phyloP scores from a whole-genome alignment of 2,113 vertebrate genomes.

The Barbus barbus region DNA sequence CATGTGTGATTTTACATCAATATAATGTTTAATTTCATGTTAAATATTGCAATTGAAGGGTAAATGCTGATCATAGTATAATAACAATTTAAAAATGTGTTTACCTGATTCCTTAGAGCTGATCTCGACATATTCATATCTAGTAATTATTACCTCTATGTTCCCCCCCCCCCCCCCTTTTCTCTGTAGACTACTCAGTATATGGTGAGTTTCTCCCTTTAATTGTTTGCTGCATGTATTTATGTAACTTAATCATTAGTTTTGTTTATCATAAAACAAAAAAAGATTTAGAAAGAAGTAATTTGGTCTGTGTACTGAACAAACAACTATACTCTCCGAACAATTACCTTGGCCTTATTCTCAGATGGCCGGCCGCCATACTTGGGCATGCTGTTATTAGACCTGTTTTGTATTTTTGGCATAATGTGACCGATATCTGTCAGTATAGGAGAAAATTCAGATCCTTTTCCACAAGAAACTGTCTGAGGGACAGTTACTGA shows the following conservation, averaged over 20 bases:
- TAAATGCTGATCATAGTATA: not conserved
- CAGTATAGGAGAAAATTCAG: not conserved
- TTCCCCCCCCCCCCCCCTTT: not conserved
- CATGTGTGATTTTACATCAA: not conserved
- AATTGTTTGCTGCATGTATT: constrained; percentile 25
- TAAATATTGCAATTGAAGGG: not conserved
- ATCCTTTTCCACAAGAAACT: not conserved
- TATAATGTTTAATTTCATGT: not conserved
- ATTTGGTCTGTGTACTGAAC: not conserved
- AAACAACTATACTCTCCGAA: constrained; percentile 11
- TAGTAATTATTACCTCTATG: constrained; percentile 19
- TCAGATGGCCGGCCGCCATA: not conserved
- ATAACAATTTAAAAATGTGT: not conserved
- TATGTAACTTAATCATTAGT: constrained; percentile 16
- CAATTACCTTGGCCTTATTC: constrained; percentile 3
- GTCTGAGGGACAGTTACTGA: not conserved
- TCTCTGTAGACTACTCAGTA: constrained; percentile 40
- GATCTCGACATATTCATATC: constrained; percentile 18
- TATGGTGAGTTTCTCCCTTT: constrained; percentile 41
- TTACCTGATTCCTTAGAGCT: not conserved
- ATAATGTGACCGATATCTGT: constrained; percentile 34
- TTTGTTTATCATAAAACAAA: constrained; percentile 14
- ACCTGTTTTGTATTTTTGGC: constrained; percentile 8
- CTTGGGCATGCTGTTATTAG: not conserved
- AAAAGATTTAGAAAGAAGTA: not conserved